Conservation (phyloP, 2,888 invertebrate genomes). For the Nebria brevicollis region DNA sequence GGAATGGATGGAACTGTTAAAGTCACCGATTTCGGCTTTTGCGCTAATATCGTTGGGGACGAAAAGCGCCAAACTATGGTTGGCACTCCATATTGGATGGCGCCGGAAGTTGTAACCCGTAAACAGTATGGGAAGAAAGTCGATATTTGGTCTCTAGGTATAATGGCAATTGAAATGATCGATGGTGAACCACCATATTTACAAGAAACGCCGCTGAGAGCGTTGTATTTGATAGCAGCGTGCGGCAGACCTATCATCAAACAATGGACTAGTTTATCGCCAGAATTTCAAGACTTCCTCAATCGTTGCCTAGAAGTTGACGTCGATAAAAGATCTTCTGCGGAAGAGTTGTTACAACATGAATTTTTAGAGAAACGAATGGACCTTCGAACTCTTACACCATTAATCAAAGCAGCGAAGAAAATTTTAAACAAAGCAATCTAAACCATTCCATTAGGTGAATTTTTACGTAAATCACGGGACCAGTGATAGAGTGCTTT, state of each 20-base stretch:
- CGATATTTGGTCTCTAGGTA: constrained; percentile 96
- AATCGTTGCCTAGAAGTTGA: constrained; percentile 90
- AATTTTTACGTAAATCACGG: constrained; percentile 1
- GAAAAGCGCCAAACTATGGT: constrained; percentile 97
- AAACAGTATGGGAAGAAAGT: constrained; percentile 95
- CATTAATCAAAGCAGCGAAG: constrained; percentile 92
- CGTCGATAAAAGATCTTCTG: constrained; percentile 80
- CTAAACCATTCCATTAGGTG: not conserved
- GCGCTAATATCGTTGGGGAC: constrained; percentile 94
- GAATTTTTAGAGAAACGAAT: constrained; percentile 83
- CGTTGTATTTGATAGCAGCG: constrained; percentile 94
- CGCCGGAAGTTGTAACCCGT: constrained; percentile 91
- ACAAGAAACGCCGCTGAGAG: constrained; percentile 91
- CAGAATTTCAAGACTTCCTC: constrained; percentile 82
- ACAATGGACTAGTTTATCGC: constrained; percentile 81
- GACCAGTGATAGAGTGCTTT: constrained; percentile 10
- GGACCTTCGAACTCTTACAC: constrained; percentile 83
- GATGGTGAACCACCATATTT: constrained; percentile 98
- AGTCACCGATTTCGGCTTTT: constrained; percentile 97
- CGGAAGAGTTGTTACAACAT: constrained; percentile 81
- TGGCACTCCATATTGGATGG: constrained; percentile 99
- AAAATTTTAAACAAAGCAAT: constrained; percentile 75
- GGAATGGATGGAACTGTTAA: constrained; percentile 93
- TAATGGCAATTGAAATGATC: constrained; percentile 98
- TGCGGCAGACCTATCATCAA: constrained; percentile 93